Evolutionary conservation across 2,888 invertebrate genomes (phyloP).

Genomic region (Tridacna gigas): DNA sequence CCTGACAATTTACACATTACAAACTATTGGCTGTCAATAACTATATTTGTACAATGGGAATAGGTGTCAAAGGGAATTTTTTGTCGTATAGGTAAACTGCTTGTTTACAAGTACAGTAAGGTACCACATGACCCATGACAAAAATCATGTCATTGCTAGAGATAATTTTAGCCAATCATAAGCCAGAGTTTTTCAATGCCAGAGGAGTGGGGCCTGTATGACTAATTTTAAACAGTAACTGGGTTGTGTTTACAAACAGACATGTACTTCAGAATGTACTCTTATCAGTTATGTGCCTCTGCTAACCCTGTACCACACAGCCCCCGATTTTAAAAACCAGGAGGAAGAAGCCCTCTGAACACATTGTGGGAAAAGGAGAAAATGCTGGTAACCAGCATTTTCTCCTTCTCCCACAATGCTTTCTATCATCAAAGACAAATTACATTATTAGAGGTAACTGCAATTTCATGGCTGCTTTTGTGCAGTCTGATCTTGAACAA

Average conservation of each 20-base stretch:
- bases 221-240: background rate
- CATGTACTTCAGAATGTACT: constrained; percentile 1
- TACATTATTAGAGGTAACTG: no score
- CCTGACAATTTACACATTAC: no score
- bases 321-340: no score
- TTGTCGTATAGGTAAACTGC: no score
- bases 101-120: background rate
- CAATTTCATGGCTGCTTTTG: no score
- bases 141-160: background rate
- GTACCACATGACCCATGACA: background rate
- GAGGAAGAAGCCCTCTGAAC: background rate
- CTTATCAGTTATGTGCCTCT: background rate
- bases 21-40: no score
- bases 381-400: constrained; percentile 18
- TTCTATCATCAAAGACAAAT: no score
- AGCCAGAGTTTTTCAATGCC: background rate
- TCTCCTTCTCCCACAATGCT: background rate
- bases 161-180: constrained; percentile 8
- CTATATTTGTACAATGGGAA: no score
- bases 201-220: constrained; percentile 3
- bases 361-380: background rate
- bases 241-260: constrained; percentile 22
- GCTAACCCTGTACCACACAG: no score
- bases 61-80: no score
- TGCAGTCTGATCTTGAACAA: no score